Conservation (phyloP, 1,140 invertebrate genomes). For the Drosophila parabipectinata region DNA sequence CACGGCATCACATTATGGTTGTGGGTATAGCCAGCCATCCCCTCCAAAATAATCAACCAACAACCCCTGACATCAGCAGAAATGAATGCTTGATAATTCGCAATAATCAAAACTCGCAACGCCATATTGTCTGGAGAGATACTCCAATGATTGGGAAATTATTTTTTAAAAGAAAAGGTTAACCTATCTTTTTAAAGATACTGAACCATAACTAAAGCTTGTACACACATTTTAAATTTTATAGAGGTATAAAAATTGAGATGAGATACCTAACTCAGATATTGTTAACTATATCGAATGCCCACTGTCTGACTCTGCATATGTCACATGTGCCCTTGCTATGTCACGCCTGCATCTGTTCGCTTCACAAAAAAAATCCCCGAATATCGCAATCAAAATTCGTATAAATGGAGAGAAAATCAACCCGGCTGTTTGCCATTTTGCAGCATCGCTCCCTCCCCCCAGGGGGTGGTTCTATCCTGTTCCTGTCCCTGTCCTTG, state of each 20-base stretch:
- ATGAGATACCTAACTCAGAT: neutral
- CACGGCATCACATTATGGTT: constrained; percentile 41
- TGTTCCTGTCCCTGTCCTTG: neutral
- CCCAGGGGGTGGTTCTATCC: constrained; percentile 24
- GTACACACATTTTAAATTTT: neutral
- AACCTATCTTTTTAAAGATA: neutral
- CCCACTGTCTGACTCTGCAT: constrained; percentile 4
- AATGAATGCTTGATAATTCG: constrained; percentile 60
- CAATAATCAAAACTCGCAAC: constrained; percentile 26
- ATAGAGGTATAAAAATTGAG: neutral
- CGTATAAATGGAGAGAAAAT: constrained; percentile 41
- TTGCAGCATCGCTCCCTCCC: constrained; percentile 20
- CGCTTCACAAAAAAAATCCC: constrained; percentile 16
- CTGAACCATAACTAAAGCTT: neutral
- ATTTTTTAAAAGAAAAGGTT: neutral
- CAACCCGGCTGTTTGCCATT: constrained; percentile 55
- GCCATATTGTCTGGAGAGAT: constrained; percentile 44
- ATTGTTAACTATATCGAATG: neutral
- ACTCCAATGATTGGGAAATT: neutral
- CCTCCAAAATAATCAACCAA: constrained; percentile 10
- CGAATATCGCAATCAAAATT: constrained; percentile 44
- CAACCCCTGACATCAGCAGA: constrained; percentile 31
- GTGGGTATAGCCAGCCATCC: constrained; percentile 4
- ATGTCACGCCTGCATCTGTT: constrained; percentile 72
- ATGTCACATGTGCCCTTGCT: constrained; percentile 22